Base-by-base conservation (phyloP, 1,140 invertebrate genomes). In the Drosophila sulfurigaster region DNA sequence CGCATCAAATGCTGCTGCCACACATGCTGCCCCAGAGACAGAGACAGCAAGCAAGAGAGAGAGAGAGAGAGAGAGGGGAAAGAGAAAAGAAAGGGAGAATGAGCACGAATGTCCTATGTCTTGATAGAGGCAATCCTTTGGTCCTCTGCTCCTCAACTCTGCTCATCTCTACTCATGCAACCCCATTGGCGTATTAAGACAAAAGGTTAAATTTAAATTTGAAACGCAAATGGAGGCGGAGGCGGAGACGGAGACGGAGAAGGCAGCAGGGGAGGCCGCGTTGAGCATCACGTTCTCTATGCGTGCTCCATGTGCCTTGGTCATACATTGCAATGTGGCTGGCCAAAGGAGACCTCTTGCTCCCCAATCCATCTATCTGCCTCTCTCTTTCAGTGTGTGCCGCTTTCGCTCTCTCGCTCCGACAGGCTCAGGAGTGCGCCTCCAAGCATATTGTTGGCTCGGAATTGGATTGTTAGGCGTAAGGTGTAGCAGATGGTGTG, bases 201-300 rank as follows among this genome's bases (percentile, higher is more conserved):
- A 89, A 89, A 89, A 89, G 85, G 85, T 90, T 89, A 89, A 89
- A 89, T 89, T 89, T 89, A 90, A 89, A 89, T 89, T 89, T 89
- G 85, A 89, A 89, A 85, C 74, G 78, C 78, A 78, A 74, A 78
- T 69, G 56, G 54, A 75, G 65, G 58, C 51, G 48, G 41, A 45
- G 13, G 5, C 5, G 51, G 28, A 10, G 49, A 6, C 5, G 28
- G n/a, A 28, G 20, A 8, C 1, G 6, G 25, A 5, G 25, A 11
- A 11, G 20, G 20, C 35, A 7, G 30, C 30, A 51, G 30, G 15
- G 38, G 7, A 7, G 57, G 6, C n/a, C 28, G 45, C 25, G 51
- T 38, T 32, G 75, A 28, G 68, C 58, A 63, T 41, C 68, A 70
- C 68, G 68, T 65, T 51, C 63, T 46, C 51, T 32, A 56, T 81